phyloP scores from a whole-genome alignment of 2,888 invertebrate genomes.

The Leptopilina drosophilae region DNA sequence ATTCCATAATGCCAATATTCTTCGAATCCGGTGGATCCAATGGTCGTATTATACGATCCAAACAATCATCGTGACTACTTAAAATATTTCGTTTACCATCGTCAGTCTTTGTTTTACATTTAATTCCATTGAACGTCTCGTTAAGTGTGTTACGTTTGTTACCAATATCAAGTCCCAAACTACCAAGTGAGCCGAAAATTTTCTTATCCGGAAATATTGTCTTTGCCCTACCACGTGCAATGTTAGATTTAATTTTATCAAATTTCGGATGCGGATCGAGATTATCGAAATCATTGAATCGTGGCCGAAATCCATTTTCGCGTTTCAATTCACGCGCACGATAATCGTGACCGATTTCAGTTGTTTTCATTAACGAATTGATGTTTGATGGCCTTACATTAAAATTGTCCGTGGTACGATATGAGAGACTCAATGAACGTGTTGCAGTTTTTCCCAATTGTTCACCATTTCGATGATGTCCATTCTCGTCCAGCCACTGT shows the following conservation, averaged over 20 bases:
- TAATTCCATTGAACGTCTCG: constrained; percentile 11
- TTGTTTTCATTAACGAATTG: constrained; percentile 60
- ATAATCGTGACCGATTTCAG: constrained; percentile 54
- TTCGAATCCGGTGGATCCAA: constrained; percentile 61
- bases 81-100: constrained; percentile 37
- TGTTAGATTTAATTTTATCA: constrained; percentile 41
- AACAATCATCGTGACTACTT: constrained; percentile 13
- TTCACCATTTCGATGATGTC: constrained; percentile 69
- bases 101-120: constrained; percentile 26
- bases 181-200: constrained; percentile 45
- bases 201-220: constrained; percentile 48
- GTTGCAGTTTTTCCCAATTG: constrained; percentile 46
- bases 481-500: constrained; percentile 88
- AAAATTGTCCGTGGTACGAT: constrained; percentile 62
- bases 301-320: constrained; percentile 49
- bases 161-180: constrained; percentile 47
- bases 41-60: constrained; percentile 64
- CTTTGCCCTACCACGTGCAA: constrained; percentile 43
- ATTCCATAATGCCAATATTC: constrained; percentile 67
- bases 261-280: constrained; percentile 28
- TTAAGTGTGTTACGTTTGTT: constrained; percentile 54
- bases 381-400: constrained; percentile 66
- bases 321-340: constrained; percentile 45
- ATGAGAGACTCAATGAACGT: constrained; percentile 62
- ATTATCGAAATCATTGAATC: constrained; percentile 27